Evolutionary conservation across 2,113 vertebrate genomes (phyloP).

Genomic region (Ranitomeya imitator): DNA sequence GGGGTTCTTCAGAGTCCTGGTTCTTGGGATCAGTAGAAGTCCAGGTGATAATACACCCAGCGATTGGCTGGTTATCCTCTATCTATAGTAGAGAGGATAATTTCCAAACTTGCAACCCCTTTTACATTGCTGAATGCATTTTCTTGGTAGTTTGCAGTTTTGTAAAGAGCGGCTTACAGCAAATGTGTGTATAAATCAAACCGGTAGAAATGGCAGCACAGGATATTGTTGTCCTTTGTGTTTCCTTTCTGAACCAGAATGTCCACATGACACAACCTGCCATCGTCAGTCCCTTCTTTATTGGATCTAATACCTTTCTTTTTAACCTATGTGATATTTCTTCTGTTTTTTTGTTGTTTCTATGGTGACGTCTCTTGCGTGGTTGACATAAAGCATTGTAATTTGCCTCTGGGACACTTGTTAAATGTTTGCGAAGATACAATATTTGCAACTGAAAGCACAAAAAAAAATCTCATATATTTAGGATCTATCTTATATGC

Average conservation of each 20-base stretch:
- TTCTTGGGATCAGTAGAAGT: no score
- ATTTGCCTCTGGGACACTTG: slow-evolving; percentile 4
- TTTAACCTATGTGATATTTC: not conserved
- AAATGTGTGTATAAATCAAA: not conserved
- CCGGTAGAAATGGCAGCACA: not conserved
- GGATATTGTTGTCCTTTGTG: not conserved
- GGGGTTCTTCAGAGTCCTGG: no score
- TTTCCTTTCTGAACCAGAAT: not conserved
- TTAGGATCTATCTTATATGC: not conserved
- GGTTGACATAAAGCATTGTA: not conserved
- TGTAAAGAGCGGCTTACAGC: not conserved
- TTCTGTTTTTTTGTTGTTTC: not conserved
- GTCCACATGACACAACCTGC: not conserved
- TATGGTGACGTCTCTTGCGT: not conserved
- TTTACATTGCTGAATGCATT: not conserved
- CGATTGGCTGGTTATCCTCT: no score
- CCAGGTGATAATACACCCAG: no score
- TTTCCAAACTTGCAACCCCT: no score
- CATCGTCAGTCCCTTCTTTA: not conserved
- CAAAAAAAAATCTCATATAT: not conserved
- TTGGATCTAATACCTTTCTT: not conserved
- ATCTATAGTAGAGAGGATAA: no score
- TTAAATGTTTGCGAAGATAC: not conserved
- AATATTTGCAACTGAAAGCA: not conserved
- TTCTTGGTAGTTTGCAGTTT: not conserved